Evolutionary conservation across 37 sponge, comb jelly and placozoan species (phyloP).

Genomic region (Bolinopsis microptera): DNA sequence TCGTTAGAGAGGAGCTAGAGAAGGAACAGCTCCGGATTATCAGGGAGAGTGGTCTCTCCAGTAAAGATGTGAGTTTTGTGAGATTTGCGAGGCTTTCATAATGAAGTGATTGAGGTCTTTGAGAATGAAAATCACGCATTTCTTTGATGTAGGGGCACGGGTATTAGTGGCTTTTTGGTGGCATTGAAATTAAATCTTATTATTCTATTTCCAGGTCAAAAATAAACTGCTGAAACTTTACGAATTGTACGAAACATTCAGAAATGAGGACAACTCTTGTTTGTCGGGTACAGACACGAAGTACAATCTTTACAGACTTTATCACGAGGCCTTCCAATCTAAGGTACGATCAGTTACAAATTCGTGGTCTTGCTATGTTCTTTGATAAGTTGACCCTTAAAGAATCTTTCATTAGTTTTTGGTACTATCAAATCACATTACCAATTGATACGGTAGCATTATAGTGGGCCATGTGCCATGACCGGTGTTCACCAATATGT

Average conservation of each 20-base stretch:
- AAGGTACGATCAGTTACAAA: conserved; percentile 1
- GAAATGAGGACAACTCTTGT: conserved; percentile 13
- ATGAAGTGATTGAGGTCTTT: too few species aligned
- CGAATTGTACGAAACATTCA: conserved; percentile 60
- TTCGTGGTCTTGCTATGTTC: too few species aligned
- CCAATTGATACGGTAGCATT: neutral
- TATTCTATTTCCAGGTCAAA: conserved; percentile 34
- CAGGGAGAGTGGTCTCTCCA: neutral
- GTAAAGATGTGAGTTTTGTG: conserved; percentile 14
- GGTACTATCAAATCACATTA: too few species aligned
- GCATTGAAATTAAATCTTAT: too few species aligned
- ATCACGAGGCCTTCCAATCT: conserved; percentile 6
- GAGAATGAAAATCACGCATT: too few species aligned
- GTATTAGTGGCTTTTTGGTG: too few species aligned
- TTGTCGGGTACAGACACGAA: conserved; percentile 53
- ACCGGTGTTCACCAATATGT: neutral
- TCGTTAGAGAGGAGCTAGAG: conserved; percentile 49
- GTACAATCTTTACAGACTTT: conserved; percentile 34
- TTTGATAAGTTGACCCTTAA: too few species aligned
- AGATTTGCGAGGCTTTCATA: neutral
- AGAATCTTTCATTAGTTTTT: too few species aligned
- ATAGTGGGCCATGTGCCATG: neutral
- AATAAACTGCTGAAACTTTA: conserved; percentile 28
- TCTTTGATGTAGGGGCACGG: too few species aligned
- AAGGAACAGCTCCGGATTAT: conserved; percentile 37